Conservation (phyloP, 2,113 vertebrate genomes). For the Mastomys coucha region DNA sequence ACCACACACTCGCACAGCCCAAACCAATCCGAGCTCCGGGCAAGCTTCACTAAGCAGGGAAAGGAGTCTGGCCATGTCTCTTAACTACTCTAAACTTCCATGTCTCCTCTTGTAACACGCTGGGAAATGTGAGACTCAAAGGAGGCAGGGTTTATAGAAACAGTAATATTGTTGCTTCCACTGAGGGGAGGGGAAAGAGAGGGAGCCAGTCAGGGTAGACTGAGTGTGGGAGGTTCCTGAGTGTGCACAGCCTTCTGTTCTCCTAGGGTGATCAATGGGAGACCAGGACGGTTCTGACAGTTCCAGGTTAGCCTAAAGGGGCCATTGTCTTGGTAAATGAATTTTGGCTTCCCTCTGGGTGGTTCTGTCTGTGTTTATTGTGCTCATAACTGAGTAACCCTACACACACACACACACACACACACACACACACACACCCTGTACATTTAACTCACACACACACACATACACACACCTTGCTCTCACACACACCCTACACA, state of each 20-base stretch:
- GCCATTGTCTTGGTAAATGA: slow-evolving; percentile 86
- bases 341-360: slow-evolving; percentile 80
- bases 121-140: not conserved
- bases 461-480: not conserved
- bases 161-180: not conserved
- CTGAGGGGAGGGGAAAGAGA: not conserved
- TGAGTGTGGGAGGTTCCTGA: not conserved
- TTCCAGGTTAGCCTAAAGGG: slow-evolving; percentile 42
- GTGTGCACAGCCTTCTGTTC: not conserved
- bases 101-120: not conserved
- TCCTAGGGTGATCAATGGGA: slow-evolving; percentile 77
- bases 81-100: not conserved
- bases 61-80: not conserved
- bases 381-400: slow-evolving; percentile 60
- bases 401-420: not conserved
- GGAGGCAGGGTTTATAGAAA: not conserved
- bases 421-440: not conserved
- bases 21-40: not conserved
- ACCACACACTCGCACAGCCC: not conserved
- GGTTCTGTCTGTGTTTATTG: slow-evolving; percentile 83
- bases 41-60: not conserved
- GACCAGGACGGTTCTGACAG: not conserved
- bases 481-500: not conserved
- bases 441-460: not conserved
- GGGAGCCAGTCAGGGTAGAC: fast-evolving